Base-by-base conservation (phyloP, 2,797 vertebrate species). In the Acanthornis magna region DNA sequence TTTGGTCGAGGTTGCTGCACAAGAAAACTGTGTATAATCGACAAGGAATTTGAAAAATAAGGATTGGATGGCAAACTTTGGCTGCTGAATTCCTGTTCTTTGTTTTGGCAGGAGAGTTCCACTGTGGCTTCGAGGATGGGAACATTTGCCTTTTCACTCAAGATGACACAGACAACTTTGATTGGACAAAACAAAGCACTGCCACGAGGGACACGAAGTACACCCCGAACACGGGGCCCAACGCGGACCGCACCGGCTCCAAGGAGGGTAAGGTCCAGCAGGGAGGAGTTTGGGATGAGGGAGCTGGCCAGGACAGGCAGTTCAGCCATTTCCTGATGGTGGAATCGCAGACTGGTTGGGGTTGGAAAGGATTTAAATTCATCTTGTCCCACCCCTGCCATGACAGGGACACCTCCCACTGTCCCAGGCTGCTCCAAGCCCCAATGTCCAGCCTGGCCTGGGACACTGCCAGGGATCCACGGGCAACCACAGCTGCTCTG, bases 61-160 rank as follows among this genome's bases (percentile, higher is more conserved):
- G 22, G 22, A 23, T 8, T 10, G 18, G 48, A 2, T 20, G 34
- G 42, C 10, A 25, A 36, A 26, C 9, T 16, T 9, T 1, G 14
- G 21, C 51, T 8, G 5, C 62, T 90, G 1, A 80, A 54, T 67
- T 81, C 47, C 47, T 53, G 45, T 58, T 71, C 12, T 91, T 79
- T 72, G 60, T 68, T 96, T 95, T 91, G 83, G 88, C 98, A 99
- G 99, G 99, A 94, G 99, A 99, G 98, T 99, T 99, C 98, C 99
- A 99, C 97, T 99, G 99, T 83, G 99, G 99, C 91, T 99, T 99
- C 67, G 99, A 99, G 97, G 99, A 99, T 25, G 98, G 99, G 57
- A 98, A 99, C 48, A 98, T 99, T 95, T 99, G 99, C 97, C 98
- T 99, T 89, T 99, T 99, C 97, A 99, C 98, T 13, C 99, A 99